Conservation (phyloP, 2,797 vertebrate species). For the Erithacus rubecula region DNA sequence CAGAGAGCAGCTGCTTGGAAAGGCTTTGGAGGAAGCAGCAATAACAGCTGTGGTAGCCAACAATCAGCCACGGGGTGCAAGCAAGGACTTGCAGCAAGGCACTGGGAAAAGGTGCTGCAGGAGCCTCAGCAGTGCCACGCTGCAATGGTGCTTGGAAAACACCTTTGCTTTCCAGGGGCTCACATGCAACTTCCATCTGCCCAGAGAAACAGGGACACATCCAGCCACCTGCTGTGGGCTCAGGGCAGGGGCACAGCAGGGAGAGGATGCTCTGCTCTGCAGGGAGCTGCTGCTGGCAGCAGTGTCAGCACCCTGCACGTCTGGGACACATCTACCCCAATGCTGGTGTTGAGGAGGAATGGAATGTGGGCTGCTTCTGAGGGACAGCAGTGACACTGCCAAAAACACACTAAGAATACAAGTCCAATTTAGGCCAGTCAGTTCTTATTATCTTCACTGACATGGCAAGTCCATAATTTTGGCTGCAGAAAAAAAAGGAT, state of each 20-base stretch:
- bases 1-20: background rate
- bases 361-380: constrained; percentile 30
- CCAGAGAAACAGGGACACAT: background rate
- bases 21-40: background rate
- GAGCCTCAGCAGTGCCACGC: background rate
- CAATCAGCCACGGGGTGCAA: too few species aligned
- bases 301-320: background rate
- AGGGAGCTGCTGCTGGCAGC: background rate
- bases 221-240: background rate
- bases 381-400: background rate
- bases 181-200: background rate
- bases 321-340: background rate
- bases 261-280: background rate
- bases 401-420: constrained; percentile 36
- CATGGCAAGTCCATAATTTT: constrained; percentile 8
- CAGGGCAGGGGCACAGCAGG: background rate
- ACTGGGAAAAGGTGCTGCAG: background rate
- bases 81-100: background rate
- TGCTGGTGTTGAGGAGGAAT: background rate
- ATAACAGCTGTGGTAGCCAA: background rate
- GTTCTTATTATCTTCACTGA: constrained; percentile 39
- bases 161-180: background rate
- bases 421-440: constrained; percentile 52
- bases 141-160: background rate
- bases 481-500: background rate